Conservation (phyloP, 2,113 vertebrate genomes). For the Pluvianellus socialis region DNA sequence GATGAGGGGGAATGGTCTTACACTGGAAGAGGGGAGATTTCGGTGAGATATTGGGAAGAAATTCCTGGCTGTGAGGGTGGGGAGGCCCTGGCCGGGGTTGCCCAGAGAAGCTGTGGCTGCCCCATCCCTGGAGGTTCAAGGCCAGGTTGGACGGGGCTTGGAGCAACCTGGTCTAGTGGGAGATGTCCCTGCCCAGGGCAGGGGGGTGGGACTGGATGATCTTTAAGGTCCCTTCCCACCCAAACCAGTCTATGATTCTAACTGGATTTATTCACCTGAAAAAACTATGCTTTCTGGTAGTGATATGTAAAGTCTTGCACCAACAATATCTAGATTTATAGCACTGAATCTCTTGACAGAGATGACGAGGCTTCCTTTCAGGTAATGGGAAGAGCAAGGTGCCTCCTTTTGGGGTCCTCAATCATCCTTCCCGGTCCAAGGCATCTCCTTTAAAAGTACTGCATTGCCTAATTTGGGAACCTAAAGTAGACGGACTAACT, state of each 20-base stretch:
- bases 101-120: no score
- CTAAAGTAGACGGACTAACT: not conserved
- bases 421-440: not conserved
- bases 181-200: not conserved
- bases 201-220: not conserved
- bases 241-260: not conserved
- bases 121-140: no score
- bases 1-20: no score
- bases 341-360: not conserved
- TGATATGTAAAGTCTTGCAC: not conserved
- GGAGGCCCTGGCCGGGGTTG: no score
- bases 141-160: no score
- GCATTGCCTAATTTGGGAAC: not conserved
- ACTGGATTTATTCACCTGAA: not conserved
- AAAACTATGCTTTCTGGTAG: not conserved
- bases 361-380: not conserved
- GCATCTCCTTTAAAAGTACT: not conserved
- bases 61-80: no score
- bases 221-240: not conserved
- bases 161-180: no score
- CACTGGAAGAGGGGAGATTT: no score
- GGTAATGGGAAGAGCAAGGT: not conserved
- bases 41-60: no score
- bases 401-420: not conserved
- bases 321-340: not conserved